Conservation (phyloP, 2,888 invertebrate genomes). For the Platynereis dumerilii region DNA sequence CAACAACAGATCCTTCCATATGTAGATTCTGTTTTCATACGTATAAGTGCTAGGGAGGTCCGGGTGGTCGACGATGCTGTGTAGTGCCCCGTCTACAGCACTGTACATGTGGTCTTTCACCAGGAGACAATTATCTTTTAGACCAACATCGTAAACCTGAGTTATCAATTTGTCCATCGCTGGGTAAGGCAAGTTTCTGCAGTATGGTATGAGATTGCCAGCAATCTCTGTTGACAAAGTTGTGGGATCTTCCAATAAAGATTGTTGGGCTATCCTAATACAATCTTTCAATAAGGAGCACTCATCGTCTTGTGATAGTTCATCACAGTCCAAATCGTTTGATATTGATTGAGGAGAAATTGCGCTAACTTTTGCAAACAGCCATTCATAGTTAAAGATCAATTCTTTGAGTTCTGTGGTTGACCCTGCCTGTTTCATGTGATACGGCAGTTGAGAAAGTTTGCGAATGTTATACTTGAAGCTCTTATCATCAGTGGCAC, state of each 20-base stretch:
- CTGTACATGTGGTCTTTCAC: too few relatives aligned
- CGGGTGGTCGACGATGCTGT: too few relatives aligned
- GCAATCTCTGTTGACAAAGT: constrained; percentile 92
- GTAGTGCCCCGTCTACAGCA: too few relatives aligned
- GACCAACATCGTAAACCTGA: constrained; percentile 86
- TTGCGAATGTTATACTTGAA: constrained; percentile 45
- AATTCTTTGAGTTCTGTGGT: constrained; percentile 92
- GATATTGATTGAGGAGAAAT: constrained; percentile 93
- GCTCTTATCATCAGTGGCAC: not conserved
- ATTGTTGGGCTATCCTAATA: constrained; percentile 5
- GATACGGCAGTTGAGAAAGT: constrained; percentile 49
- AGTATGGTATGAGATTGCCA: constrained; percentile 85
- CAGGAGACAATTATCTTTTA: constrained; percentile 67
- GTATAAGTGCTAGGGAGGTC: too few relatives aligned
- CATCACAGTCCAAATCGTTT: constrained; percentile 74
- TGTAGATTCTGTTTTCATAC: too few relatives aligned
- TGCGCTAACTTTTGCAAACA: constrained; percentile 89
- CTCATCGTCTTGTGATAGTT: constrained; percentile 75
- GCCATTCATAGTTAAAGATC: constrained; percentile 94
- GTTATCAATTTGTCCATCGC: constrained; percentile 70
- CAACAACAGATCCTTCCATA: too few relatives aligned
- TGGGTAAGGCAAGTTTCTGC: constrained; percentile 50
- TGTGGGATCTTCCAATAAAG: constrained; percentile 81
- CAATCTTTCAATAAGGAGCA: not conserved
- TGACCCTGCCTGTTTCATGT: constrained; percentile 39